Conservation (phyloP, 2,797 vertebrate genomes). For the Carcharodon carcharias region DNA sequence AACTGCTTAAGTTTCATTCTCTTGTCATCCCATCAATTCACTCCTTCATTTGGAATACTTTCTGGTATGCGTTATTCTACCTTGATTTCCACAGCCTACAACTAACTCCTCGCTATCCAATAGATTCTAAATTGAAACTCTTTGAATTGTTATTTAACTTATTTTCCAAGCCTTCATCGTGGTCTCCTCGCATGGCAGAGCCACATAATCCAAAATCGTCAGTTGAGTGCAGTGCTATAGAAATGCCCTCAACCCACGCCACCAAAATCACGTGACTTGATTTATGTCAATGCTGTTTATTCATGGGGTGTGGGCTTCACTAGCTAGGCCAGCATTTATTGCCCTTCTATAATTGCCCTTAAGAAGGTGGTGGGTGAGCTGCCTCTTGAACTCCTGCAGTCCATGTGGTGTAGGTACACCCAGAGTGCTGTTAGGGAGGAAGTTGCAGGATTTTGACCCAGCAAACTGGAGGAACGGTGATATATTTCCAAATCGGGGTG, state of each 20-base stretch:
- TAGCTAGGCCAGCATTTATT: too few relatives aligned
- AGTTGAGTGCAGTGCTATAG: background rate
- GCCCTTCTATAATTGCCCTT: too few relatives aligned
- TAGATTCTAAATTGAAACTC: background rate
- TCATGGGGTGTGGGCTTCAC: too few relatives aligned
- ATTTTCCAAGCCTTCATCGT: background rate
- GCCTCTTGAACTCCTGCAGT: too few relatives aligned
- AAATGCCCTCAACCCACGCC: background rate
- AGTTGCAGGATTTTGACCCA: too few relatives aligned
- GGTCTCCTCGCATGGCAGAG: background rate
- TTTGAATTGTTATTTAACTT: background rate
- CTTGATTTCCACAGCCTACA: background rate
- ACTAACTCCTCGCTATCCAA: background rate
- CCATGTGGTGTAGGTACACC: too few relatives aligned
- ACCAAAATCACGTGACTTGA: background rate
- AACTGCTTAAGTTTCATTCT: background rate
- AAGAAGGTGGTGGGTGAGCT: too few relatives aligned
- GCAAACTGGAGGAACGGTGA: too few relatives aligned
- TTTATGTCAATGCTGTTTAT: background rate
- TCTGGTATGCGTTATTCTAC: background rate
- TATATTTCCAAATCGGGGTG: too few relatives aligned
- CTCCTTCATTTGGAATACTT: background rate
- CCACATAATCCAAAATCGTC: background rate
- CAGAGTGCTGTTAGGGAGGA: too few relatives aligned
- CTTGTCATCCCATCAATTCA: background rate